Evolutionary conservation across 2,797 vertebrate species (phyloP).

Genomic region (Clarias fuscus): DNA sequence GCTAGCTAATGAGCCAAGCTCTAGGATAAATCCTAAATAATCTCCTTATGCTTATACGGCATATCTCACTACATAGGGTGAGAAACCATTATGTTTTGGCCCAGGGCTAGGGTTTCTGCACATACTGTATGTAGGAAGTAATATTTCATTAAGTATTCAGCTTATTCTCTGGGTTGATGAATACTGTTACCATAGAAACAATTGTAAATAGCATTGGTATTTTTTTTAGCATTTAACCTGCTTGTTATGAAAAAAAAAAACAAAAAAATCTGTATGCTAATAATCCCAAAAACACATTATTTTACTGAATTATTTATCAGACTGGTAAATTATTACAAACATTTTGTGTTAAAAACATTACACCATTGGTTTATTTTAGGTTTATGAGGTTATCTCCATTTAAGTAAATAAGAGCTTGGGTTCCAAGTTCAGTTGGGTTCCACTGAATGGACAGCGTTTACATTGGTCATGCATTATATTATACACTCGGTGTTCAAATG

Average conservation of each 20-base stretch:
- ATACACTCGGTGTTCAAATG: no score
- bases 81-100: background rate
- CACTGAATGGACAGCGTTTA: background rate
- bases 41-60: background rate
- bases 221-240: background rate
- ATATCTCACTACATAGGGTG: background rate
- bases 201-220: background rate
- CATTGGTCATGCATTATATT: background rate
- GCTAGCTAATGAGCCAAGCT: background rate
- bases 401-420: background rate
- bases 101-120: background rate
- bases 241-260: background rate
- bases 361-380: background rate
- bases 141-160: background rate
- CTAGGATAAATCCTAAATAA: constrained; percentile 15
- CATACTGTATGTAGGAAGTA: background rate
- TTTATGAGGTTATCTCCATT: background rate
- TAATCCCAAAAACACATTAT: background rate
- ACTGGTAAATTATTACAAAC: background rate
- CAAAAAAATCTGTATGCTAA: background rate
- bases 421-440: background rate
- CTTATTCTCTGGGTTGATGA: background rate
- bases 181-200: background rate
- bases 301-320: background rate
- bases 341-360: background rate